Base-by-base conservation (phyloP, 1,140 invertebrate species). In the Marisa cornuarietis region DNA sequence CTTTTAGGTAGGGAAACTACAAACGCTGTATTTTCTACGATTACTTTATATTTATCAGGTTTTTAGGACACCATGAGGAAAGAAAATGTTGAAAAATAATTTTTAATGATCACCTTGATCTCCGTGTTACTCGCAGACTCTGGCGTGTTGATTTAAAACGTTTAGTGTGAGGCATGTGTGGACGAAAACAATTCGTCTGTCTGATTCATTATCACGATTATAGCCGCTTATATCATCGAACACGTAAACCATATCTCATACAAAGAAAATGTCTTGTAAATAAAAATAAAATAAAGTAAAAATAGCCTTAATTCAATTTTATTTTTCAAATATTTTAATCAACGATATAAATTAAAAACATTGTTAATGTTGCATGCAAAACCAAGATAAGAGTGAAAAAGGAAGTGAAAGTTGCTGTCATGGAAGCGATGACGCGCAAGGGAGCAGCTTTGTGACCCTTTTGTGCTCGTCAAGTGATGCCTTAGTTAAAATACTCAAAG, bases 111-210 rank as follows among this genome's bases (percentile, higher is more conserved):
- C 49, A 83, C 82, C 69, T 79, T 69, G 82, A 81, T 81, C 76
- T 83, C 22, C 61, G 72, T 75, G 79, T 81, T 22, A 83, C 75
- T 71, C 73, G 80, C 22, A 78, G 78, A 61, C 81, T 81, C 62
- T 71, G 69, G 24, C 80, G 61, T 49, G 74, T 76, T 18, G 80
- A 66, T 49, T 74, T 71, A 78, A 76, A 83, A 79, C 61, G 76
- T 72, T 66, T 79, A 31, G 52, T 79, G 52, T 54, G 42, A 79
- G 82, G 80, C 82, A 83, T 81, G 75, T 78, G 81, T 81, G 22
- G 76, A 77, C 68, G 63, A 68, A 62, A 68, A 51, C 26, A 51
- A 54, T 51, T 77, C 68, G 63, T 65, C n/a, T 68, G 58, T 42
- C 24, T 51, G 54, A 24, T 26, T 63, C 63, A 77, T 77, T 77